phyloP scores from a whole-genome alignment of 2,797 vertebrate species.

The Malurus splendens region DNA sequence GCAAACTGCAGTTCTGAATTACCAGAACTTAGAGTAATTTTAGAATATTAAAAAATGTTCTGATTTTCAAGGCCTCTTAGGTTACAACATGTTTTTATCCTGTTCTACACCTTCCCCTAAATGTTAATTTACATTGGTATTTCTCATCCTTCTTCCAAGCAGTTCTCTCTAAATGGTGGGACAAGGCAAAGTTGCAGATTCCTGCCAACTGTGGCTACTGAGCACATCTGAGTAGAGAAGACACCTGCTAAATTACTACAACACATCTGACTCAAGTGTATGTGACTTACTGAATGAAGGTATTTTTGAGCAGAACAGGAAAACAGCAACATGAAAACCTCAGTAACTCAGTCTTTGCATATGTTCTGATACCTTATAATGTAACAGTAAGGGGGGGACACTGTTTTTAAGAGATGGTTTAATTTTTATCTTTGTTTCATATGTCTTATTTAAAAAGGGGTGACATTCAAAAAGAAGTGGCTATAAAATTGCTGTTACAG shows the following conservation, averaged over 20 bases:
- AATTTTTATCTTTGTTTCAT: not conserved
- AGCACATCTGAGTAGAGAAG: not conserved
- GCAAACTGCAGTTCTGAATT: conserved; percentile 41
- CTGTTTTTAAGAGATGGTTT: not conserved
- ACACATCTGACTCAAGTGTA: not conserved
- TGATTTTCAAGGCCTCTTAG: conserved; percentile 67
- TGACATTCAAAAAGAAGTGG: not conserved
- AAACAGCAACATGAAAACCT: not conserved
- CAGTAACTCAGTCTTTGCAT: not conserved
- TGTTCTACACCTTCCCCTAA: conserved; percentile 47
- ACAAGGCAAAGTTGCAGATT: not conserved
- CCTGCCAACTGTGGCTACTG: not conserved
- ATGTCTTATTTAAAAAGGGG: not conserved
- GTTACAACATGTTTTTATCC: conserved; percentile 76
- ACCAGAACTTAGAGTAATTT: conserved; percentile 38
- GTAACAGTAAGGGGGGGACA: not conserved
- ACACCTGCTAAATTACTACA: not conserved
- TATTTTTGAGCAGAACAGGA: not conserved
- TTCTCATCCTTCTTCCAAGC: conserved; percentile 6
- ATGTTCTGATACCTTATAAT: not conserved
- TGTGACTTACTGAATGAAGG: not conserved
- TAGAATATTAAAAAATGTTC: conserved; percentile 39
- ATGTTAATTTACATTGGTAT: not conserved
- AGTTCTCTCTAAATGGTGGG: not conserved
- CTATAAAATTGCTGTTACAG: not conserved